Evolutionary conservation across 2,113 vertebrate genomes (phyloP).

Genomic region (Rhea pennata): DNA sequence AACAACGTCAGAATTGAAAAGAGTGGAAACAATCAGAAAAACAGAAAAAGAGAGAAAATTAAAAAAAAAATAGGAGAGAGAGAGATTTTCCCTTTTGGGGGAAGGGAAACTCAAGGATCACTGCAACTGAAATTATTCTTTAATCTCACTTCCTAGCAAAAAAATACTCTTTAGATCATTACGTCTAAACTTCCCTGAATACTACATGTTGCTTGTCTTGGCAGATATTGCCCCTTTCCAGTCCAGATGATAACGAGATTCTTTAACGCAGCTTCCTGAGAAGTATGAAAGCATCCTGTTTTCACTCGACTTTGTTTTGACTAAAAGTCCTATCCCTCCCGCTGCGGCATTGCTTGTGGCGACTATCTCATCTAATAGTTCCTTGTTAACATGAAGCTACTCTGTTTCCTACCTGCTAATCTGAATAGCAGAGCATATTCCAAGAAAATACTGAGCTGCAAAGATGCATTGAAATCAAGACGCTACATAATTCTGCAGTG

Average conservation of each 20-base stretch:
- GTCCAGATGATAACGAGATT: neutral
- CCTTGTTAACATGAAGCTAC: neutral
- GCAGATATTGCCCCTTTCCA: neutral
- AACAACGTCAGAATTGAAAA: neutral
- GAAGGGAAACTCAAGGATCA: neutral
- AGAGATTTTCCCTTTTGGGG: neutral
- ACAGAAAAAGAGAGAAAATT: neutral
- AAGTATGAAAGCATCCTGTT: neutral
- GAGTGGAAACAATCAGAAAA: neutral
- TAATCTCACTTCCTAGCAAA: neutral
- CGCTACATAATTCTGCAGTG: neutral
- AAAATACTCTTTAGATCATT: neutral
- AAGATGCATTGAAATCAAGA: neutral
- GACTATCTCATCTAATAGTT: neutral
- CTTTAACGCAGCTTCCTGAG: neutral
- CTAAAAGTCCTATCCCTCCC: neutral
- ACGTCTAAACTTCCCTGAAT: neutral
- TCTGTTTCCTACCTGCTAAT: neutral
- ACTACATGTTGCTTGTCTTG: neutral
- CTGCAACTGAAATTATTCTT: neutral
- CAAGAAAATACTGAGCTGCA: neutral
- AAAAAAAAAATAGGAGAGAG: neutral
- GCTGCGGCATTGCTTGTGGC: neutral
- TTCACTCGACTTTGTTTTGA: neutral
- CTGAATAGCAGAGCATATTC: neutral